These are phyloP conservation scores for Drosophila mimica DNA, from an alignment of 2,888 invertebrate genomes.

Conservation along the genomic window DNA sequence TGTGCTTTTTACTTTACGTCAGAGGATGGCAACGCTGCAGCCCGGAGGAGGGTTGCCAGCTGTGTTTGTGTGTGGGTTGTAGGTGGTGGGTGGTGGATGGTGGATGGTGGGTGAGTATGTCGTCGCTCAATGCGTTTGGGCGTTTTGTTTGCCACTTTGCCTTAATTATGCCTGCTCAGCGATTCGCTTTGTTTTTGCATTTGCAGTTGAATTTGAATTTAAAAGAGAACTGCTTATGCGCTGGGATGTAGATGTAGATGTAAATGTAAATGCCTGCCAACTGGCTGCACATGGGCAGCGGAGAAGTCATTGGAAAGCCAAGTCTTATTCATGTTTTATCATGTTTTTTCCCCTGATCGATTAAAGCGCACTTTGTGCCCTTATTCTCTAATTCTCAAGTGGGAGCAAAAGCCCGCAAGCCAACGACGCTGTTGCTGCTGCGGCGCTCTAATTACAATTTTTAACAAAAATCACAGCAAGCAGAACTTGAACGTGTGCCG, in stretches of 20 bases:
- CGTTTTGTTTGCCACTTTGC: constrained; percentile 68
- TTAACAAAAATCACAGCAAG: constrained; percentile 23
- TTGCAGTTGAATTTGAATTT: constrained; percentile 18
- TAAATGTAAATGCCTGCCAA: constrained; percentile 24
- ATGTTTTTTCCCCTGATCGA: constrained; percentile 56
- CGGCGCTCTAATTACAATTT: constrained; percentile 65
- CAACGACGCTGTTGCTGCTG: constrained; percentile 19
- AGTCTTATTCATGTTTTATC: constrained; percentile 29
- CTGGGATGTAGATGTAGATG: constrained; percentile 15
- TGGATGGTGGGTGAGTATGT: constrained; percentile 8
- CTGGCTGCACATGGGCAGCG: constrained; percentile 8
- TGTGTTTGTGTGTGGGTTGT: constrained; percentile 1
- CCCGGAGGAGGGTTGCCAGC: constrained; percentile 27
- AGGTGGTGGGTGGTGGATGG: constrained; percentile 5
- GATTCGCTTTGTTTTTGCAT: constrained; percentile 50
- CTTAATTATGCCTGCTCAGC: constrained; percentile 70
- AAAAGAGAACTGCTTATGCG: constrained; percentile 50
- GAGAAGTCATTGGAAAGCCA: constrained; percentile 18
- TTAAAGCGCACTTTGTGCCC: constrained; percentile 60
- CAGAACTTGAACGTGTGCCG: constrained; percentile 48
- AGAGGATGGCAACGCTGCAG: constrained; percentile 8
- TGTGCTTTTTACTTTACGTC: constrained; percentile 3
- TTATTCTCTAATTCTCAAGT: constrained; percentile 38
- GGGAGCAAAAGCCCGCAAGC: constrained; percentile 36
- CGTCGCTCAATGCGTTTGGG: constrained; percentile 48